A percentile compares a stretch with the other conserved stretches of the same genome.
These are phyloP conservation scores for Himalopsyche phryganea DNA, from an alignment of 1,140 invertebrate genomes.

Conservation along the genomic window DNA sequence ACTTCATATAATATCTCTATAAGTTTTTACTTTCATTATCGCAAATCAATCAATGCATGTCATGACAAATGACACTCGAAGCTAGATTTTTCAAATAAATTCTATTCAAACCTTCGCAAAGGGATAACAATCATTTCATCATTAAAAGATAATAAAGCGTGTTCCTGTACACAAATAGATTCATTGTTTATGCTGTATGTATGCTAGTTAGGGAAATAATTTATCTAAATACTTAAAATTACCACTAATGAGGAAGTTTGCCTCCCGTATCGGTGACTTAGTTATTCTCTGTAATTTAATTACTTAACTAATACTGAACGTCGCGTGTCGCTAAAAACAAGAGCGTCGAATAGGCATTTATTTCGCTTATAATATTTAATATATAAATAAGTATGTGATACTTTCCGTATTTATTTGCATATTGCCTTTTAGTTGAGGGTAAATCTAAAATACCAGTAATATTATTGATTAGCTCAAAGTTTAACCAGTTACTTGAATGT, in stretches of 20 bases:
- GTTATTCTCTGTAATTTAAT: slow-evolving; percentile 17
- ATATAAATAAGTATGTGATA: slow-evolving; percentile 5
- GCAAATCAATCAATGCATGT: too few relatives aligned
- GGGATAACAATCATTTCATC: background rate
- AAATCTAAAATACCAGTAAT: background rate
- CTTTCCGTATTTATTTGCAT: background rate
- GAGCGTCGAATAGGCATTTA: background rate
- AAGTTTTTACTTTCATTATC: too few relatives aligned
- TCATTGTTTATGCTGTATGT: slow-evolving; percentile 2
- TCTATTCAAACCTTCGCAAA: slow-evolving; percentile 6
- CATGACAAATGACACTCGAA: too few relatives aligned
- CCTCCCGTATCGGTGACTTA: slow-evolving; percentile 27
- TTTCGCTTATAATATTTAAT: background rate
- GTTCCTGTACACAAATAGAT: background rate
- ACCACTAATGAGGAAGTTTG: slow-evolving; percentile 19
- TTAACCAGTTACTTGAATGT: background rate
- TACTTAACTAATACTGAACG: slow-evolving; percentile 16
- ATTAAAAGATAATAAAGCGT: background rate
- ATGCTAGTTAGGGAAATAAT: background rate
- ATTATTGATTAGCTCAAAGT: background rate
- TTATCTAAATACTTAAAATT: slow-evolving; percentile 13
- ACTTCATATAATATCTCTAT: too few relatives aligned
- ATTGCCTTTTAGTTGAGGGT: background rate
- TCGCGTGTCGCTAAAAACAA: slow-evolving; percentile 2
- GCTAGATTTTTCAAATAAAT: too few relatives aligned